Evolutionary conservation across 2,113 vertebrate genomes (phyloP).

Genomic region (Rattus rattus): DNA sequence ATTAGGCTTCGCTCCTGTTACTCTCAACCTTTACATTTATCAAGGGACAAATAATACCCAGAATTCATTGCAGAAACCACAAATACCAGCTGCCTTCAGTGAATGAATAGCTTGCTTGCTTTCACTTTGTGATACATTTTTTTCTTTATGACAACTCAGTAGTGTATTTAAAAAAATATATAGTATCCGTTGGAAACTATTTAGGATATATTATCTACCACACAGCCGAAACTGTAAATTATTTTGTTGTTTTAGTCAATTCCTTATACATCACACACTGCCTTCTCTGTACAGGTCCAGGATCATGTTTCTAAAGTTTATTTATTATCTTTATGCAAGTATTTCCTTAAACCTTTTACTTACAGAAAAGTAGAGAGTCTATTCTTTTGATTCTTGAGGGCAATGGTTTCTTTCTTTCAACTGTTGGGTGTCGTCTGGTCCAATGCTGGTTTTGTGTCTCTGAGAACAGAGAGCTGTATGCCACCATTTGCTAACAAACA

Average conservation of each 20-base stretch:
- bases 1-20: not conserved
- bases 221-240: slow-evolving; percentile 13
- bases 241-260: slow-evolving; percentile 9
- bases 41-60: not conserved
- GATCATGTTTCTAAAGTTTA: not conserved
- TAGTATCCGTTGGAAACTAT: slow-evolving; percentile 13
- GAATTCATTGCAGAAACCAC: not conserved
- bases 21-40: not conserved
- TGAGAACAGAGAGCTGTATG: not conserved
- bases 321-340: not conserved
- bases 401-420: not conserved
- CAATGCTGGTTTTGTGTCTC: not conserved
- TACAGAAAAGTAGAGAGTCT: not conserved
- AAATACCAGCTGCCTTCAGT: slow-evolving; percentile 15
- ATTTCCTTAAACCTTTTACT: slow-evolving; percentile 46
- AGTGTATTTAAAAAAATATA: not conserved
- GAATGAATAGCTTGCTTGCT: not conserved
- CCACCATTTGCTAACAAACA: slow-evolving; percentile 36
- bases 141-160: slow-evolving; percentile 22
- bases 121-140: slow-evolving; percentile 22
- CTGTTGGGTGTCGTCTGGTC: not conserved
- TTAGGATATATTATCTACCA: slow-evolving; percentile 20
- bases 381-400: not conserved
- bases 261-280: not conserved
- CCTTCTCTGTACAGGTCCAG: not conserved